A percentile compares a stretch with the other conserved stretches of the same genome.
Conservation (phyloP, 2,113 vertebrate genomes). For the Cheirogaleus medius region DNA sequence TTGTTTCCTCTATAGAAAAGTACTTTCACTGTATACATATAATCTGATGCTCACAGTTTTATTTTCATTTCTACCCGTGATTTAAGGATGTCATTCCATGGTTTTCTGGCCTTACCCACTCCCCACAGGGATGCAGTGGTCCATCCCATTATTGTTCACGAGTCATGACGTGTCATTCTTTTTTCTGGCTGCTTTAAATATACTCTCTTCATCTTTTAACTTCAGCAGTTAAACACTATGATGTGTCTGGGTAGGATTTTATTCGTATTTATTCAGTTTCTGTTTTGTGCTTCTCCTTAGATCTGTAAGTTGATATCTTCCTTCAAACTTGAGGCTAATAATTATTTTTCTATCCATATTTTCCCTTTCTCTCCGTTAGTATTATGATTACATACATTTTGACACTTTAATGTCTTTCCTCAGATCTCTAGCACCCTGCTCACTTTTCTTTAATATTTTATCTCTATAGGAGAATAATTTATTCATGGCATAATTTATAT, state of each 20-base stretch:
- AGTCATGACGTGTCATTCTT: not conserved
- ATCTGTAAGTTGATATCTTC: not conserved
- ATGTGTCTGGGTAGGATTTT: not conserved
- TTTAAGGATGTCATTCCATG: not conserved
- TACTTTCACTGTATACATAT: not conserved
- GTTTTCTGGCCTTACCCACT: too few species aligned
- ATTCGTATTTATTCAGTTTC: not conserved
- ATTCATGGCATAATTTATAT: not conserved
- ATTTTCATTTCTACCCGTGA: not conserved
- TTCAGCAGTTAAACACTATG: not conserved
- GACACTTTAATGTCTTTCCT: not conserved
- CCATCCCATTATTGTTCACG: not conserved
- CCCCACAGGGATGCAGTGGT: not conserved
- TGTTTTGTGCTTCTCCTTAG: not conserved
- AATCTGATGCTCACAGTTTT: not conserved
- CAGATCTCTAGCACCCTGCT: not conserved
- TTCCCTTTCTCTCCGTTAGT: not conserved
- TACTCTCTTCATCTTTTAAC: not conserved
- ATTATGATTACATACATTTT: not conserved
- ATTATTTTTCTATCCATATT: not conserved
- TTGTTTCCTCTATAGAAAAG: too few species aligned
- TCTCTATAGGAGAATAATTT: not conserved
- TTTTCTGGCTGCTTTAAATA: not conserved
- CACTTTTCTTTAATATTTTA: not conserved
- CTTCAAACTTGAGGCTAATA: not conserved